Percentiles rank a stretch among this genome's conserved stretches.
Evolutionary conservation across 2,888 invertebrate species (phyloP).

Genomic region (Dusona sp.): DNA sequence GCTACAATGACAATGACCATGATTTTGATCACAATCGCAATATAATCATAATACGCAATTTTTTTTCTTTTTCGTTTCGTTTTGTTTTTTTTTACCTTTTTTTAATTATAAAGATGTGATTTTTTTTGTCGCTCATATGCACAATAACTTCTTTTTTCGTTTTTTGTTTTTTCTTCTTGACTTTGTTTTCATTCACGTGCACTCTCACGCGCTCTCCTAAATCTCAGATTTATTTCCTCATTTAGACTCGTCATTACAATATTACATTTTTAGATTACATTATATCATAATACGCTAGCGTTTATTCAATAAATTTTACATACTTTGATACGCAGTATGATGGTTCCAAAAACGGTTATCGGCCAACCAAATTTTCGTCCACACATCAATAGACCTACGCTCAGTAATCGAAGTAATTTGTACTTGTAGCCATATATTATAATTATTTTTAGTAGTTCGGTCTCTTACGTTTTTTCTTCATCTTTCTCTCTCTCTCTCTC

Average conservation of each 20-base stretch:
- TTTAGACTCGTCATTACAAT: conserved; percentile 85
- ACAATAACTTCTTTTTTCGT: conserved; percentile 81
- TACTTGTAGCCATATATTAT: conserved; percentile 85
- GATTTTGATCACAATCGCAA: conserved; percentile 82
- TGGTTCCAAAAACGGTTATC: conserved; percentile 85
- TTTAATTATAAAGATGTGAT: conserved; percentile 80
- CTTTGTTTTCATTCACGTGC: conserved; percentile 76
- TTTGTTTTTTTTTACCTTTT: conserved; percentile 41
- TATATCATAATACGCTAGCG: conserved; percentile 85
- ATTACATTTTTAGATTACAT: conserved; percentile 85
- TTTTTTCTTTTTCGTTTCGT: conserved; percentile 57
- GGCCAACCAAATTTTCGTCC: conserved; percentile 85
- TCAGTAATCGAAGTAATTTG: conserved; percentile 85
- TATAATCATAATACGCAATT: conserved; percentile 83
- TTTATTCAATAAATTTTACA: conserved; percentile 85
- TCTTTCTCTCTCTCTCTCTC: conserved; percentile 71
- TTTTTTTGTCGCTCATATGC: conserved; percentile 81
- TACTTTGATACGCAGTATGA: conserved; percentile 85
- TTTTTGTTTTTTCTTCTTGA: conserved; percentile 68
- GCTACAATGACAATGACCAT: conserved; percentile 81
- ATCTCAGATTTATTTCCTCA: conserved; percentile 84
- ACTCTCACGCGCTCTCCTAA: conserved; percentile 83
- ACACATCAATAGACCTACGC: conserved; percentile 85
- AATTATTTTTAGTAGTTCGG: conserved; percentile 84
- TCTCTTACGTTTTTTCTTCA: conserved; percentile 76